These are phyloP conservation scores for Idaea aversata DNA, from an alignment of 2,888 invertebrate genomes.

Conservation along the genomic window DNA sequence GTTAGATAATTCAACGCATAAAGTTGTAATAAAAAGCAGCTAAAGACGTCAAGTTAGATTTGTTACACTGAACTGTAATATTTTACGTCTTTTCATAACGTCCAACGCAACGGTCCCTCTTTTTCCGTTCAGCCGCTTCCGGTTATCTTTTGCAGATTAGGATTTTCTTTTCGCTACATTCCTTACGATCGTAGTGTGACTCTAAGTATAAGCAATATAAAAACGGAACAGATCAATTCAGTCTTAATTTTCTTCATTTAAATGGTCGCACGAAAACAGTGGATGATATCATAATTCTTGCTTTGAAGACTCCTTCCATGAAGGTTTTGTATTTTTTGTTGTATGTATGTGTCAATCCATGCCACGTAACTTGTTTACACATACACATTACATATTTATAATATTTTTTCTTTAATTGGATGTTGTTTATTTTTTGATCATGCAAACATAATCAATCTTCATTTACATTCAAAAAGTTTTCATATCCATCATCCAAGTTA, in stretches of 20 bases:
- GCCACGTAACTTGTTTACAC: too few species aligned
- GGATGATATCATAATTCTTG: too few species aligned
- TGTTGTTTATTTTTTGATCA: background rate
- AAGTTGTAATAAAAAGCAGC: background rate
- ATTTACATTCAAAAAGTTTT: background rate
- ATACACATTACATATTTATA: background rate
- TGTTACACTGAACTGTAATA: background rate
- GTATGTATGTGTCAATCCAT: too few species aligned
- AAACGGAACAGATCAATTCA: too few species aligned
- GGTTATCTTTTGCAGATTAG: background rate
- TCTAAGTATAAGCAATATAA: background rate
- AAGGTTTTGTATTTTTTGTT: too few species aligned
- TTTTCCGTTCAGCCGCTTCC: background rate
- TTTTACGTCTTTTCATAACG: background rate
- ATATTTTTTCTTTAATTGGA: background rate
- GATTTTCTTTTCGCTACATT: background rate
- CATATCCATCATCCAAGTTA: background rate
- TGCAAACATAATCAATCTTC: background rate
- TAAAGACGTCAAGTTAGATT: constrained; percentile 1
- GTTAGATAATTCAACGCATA: background rate
- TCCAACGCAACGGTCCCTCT: background rate
- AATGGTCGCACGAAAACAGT: too few species aligned
- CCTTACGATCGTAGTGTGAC: background rate
- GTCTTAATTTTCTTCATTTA: too few species aligned
- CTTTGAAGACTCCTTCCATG: too few species aligned